These are phyloP conservation scores for Lophotis ruficrista DNA, from an alignment of 2,113 vertebrate genomes.

Conservation along the genomic window DNA sequence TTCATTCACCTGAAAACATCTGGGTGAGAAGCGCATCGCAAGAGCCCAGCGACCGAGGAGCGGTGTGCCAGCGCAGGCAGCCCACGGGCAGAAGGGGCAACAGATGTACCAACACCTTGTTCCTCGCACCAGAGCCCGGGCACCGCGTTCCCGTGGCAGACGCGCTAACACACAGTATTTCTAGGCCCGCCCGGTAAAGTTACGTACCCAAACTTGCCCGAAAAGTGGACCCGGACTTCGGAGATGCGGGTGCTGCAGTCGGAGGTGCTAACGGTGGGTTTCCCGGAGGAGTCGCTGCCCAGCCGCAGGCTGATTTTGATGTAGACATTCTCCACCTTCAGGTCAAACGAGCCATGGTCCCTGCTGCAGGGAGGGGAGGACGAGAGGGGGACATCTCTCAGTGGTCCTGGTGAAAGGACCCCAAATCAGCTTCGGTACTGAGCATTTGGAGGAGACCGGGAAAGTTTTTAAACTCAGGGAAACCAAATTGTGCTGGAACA, in stretches of 20 bases:
- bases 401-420: not conserved
- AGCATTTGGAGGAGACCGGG: not conserved
- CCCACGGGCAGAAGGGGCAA: not conserved
- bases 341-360: not conserved
- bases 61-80: not conserved
- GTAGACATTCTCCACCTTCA: not conserved
- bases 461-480: not conserved
- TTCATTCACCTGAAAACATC: not conserved
- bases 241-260: slow-evolving; percentile 30
- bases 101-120: not conserved
- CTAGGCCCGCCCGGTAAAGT: too few relatives aligned
- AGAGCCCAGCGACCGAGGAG: not conserved
- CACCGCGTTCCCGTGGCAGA: not conserved
- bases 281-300: not conserved
- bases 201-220: slow-evolving; percentile 40
- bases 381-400: not conserved
- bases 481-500: not conserved
- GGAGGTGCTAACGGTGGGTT: not conserved
- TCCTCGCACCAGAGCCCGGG: not conserved
- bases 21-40: not conserved
- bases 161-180: fast-evolving
- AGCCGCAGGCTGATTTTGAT: slow-evolving; percentile 21
- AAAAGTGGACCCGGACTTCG: not conserved
- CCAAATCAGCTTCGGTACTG: too few relatives aligned
- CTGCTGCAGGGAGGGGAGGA: slow-evolving; percentile 8